These are phyloP conservation scores for Rhamphomyia laevipes DNA, from an alignment of 2,888 invertebrate genomes.

Conservation along the genomic window DNA sequence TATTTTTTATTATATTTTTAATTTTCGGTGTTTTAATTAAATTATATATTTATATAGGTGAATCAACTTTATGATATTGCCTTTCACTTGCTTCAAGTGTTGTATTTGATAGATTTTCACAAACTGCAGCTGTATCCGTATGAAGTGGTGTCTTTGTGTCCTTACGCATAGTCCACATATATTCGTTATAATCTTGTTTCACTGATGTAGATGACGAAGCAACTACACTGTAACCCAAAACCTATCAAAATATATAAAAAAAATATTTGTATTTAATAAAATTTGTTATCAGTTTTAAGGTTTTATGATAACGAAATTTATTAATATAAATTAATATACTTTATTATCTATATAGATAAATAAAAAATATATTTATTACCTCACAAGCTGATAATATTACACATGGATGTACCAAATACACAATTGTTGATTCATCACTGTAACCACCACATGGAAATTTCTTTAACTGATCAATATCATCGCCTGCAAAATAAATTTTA, in stretches of 20 bases:
- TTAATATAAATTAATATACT: neutral
- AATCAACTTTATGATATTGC: slow-evolving; percentile 36
- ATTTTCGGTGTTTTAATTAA: neutral
- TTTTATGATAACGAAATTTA: neutral
- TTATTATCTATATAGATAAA: neutral
- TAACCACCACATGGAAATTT: slow-evolving; percentile 75
- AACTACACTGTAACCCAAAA: slow-evolving; percentile 77
- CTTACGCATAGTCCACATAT: slow-evolving; percentile 89
- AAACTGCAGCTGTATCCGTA: slow-evolving; percentile 43
- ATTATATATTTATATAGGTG: slow-evolving; percentile 30
- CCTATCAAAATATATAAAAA: slow-evolving; percentile 39
- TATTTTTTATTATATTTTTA: too few species aligned
- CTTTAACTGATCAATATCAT: slow-evolving; percentile 71
- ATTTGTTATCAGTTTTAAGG: neutral
- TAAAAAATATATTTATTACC: slow-evolving; percentile 30
- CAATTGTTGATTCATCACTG: slow-evolving; percentile 74
- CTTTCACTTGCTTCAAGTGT: slow-evolving; percentile 41
- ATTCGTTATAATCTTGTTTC: slow-evolving; percentile 80
- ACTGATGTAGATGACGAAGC: slow-evolving; percentile 77
- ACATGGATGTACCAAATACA: slow-evolving; percentile 78
- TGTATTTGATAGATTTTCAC: slow-evolving; percentile 50
- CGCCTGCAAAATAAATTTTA: slow-evolving; percentile 41
- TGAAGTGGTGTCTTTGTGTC: neutral
- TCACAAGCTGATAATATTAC: slow-evolving; percentile 77
- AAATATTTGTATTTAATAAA: neutral